A percentile compares a stretch with the other conserved stretches of the same genome.
Evolutionary conservation across 2,888 invertebrate genomes (phyloP).

Genomic region (Phaonia tiefii): DNA sequence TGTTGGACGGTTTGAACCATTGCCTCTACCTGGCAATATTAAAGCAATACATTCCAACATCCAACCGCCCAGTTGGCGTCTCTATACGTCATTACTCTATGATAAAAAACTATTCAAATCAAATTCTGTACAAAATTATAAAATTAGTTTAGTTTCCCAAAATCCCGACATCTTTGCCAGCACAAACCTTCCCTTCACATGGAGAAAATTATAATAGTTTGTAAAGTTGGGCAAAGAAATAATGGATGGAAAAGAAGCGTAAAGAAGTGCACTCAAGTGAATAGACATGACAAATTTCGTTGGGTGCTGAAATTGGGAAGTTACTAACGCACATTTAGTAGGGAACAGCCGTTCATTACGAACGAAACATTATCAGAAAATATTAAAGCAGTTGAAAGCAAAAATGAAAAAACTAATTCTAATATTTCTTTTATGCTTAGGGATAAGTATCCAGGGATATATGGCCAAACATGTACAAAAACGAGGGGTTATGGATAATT

Average conservation of each 20-base stretch:
- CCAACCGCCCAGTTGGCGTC: too few relatives aligned
- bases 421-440: conserved; percentile 15
- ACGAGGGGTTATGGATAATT: conserved; percentile 77
- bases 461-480: conserved; percentile 66
- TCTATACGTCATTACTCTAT: too few relatives aligned
- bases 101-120: too few relatives aligned
- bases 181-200: conserved; percentile 31
- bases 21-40: too few relatives aligned
- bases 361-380: conserved; percentile 23
- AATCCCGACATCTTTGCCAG: background rate
- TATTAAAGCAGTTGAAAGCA: conserved; percentile 25
- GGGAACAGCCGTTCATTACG: conserved; percentile 22
- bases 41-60: too few relatives aligned
- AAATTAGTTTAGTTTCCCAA: too few relatives aligned
- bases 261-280: conserved; percentile 75
- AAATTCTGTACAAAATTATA: too few relatives aligned
- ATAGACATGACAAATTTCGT: conserved; percentile 61
- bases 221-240: conserved; percentile 45
- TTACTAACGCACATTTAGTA: conserved; percentile 47
- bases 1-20: too few relatives aligned
- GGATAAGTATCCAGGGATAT: conserved; percentile 20
- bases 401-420: conserved; percentile 29
- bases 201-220: background rate
- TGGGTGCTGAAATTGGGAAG: conserved; percentile 27
- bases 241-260: conserved; percentile 51